Conservation (phyloP, 2,797 vertebrate species). For the Rhinatrema bivittatum region DNA sequence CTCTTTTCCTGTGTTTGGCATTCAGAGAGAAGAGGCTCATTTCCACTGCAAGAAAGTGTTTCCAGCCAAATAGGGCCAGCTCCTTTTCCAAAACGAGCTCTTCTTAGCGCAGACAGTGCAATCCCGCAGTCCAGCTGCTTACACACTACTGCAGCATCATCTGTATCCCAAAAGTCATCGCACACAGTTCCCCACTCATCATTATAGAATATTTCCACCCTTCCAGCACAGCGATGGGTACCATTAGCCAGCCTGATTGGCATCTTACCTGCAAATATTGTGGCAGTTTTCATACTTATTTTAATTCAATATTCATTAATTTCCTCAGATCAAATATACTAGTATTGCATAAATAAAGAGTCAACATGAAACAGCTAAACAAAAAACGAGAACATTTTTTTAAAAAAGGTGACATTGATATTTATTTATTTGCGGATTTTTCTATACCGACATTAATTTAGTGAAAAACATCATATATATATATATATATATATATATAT, state of each 20-base stretch:
- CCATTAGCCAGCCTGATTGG: slow-evolving; percentile 21
- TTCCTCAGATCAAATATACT: too few relatives aligned
- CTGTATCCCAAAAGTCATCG: slow-evolving; percentile 24
- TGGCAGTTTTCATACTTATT: too few relatives aligned
- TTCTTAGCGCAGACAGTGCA: accelerated
- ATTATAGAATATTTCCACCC: slow-evolving; percentile 20
- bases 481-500: too few relatives aligned
- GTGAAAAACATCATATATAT: too few relatives aligned
- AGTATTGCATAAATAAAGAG: too few relatives aligned
- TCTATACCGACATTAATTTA: too few relatives aligned
- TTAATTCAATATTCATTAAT: too few relatives aligned
- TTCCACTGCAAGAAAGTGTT: neutral
- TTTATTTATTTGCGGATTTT: too few relatives aligned
- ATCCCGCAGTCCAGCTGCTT: slow-evolving; percentile 23
- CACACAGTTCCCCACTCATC: slow-evolving; percentile 36
- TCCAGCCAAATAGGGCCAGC: slow-evolving; percentile 2
- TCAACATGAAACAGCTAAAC: too few relatives aligned
- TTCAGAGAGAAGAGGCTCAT: neutral
- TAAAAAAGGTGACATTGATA: too few relatives aligned
- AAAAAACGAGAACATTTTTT: too few relatives aligned
- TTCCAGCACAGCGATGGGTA: neutral
- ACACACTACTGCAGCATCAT: slow-evolving; percentile 19
- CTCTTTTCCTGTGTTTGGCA: neutral
- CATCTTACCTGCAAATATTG: too few relatives aligned
- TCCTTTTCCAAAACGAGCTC: neutral